phyloP scores from a whole-genome alignment of 2,797 vertebrate species.

The Darevskia mixta region DNA sequence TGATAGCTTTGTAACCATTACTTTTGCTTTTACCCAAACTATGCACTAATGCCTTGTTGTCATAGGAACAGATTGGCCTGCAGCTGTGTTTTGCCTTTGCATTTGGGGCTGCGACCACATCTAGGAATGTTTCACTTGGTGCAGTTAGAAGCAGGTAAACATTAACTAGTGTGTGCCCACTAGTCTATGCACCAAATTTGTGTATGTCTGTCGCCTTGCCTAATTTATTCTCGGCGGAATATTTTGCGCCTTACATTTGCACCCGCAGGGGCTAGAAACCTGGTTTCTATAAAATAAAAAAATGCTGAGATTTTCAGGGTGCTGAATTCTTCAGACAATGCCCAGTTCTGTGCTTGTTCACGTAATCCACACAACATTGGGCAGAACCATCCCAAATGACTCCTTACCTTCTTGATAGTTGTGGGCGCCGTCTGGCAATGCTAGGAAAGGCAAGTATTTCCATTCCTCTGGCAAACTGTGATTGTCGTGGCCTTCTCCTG shows the following conservation, averaged over 20 bases:
- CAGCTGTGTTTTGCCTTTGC: neutral
- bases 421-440: slow-evolving; percentile 95
- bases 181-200: neutral
- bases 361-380: neutral
- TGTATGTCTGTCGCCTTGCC: neutral
- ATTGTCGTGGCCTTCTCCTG: slow-evolving; percentile 90
- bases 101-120: neutral
- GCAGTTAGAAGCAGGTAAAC: slow-evolving; percentile 30
- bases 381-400: neutral
- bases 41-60: neutral
- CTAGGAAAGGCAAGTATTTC: slow-evolving; percentile 96
- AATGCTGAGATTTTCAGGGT: neutral
- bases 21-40: slow-evolving; percentile 6
- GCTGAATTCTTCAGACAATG: neutral
- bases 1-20: neutral
- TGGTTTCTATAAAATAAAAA: neutral
- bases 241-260: neutral
- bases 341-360: neutral
- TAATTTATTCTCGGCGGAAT: neutral
- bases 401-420: slow-evolving; percentile 95
- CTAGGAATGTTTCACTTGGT: slow-evolving; percentile 3
- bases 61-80: slow-evolving; percentile 14
- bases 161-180: rapidly evolving
- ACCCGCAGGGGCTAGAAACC: neutral
- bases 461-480: slow-evolving; percentile 91